Base-by-base conservation (phyloP, 2,797 vertebrate genomes). In the Betta splendens region DNA sequence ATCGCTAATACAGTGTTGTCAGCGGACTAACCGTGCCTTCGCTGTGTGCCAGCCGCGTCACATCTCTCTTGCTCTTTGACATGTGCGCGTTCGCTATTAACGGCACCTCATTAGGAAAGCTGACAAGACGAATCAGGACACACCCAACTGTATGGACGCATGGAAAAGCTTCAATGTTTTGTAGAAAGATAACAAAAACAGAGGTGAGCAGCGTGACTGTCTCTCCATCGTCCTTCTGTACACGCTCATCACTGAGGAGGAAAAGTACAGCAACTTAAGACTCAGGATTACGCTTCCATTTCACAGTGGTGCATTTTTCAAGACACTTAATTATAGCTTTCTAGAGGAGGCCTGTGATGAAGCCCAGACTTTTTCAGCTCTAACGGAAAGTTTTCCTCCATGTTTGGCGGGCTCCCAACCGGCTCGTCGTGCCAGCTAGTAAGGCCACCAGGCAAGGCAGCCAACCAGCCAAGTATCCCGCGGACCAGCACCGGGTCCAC, bases 261-360 rank as follows among this genome's bases (percentile, higher is more conserved):
- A 91, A 90, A 89, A 90, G 81, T 85, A 86, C 82, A 85, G 84
- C 84, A 85, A 85, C 87, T 88, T 85, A 91, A 91, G 84, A 84
- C 83, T 72, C 42, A 52, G 87, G 87, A 91, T 91, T 85, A 85
- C 72, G 86, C 83, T 87, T 91, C 90, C 83, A 89, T 92, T 91
- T 92, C 90, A 89, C 89, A 91, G 91, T 85, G 87, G 81, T 91
- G 88, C 87, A 86, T 91, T 92, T 92, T 91, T 92, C 87, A 90
- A 91, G 89, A 91, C 90, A 87, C 87, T 90, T 92, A 93, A 93
- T 93, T 93, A 92, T 90, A 90, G 90, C 86, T 85, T 92, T 89
- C 85, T 88, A 83, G 86, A 87, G 76, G 84, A 89, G 84, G 65
- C 70, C 81, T 80, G 81, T 89, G 87, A 91, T 73, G 83, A 86